Evolutionary conservation across 1,140 invertebrate genomes (phyloP), one percentile per base, ranked within the genome.

Genomic region (Pinna nobilis): DNA sequence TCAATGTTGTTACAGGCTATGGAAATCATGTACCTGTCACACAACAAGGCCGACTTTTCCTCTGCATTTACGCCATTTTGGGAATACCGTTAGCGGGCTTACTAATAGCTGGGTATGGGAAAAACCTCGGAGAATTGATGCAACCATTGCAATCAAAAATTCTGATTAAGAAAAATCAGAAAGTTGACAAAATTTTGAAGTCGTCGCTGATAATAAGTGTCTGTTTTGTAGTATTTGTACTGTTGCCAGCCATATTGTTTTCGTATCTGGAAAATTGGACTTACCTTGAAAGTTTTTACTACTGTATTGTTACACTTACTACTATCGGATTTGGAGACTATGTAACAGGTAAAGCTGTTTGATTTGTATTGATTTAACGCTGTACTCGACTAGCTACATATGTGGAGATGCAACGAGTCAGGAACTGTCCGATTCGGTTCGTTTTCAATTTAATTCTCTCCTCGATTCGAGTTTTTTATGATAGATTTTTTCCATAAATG

Each of bases 201-300:
- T 97, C 97, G 90, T 98, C 99, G 90, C 91, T 99, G n/a, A 99
- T 99, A 93, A 95, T 84, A 84, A 95, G 97, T 47, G 97, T 97
- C 32, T 96, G 95, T 30, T 95, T 96, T 84, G 91, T 99, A 23
- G 97, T 95, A 50, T 96, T 95, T 7, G 92, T 99, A 49, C 97
- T 98, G n/a, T 97, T 99, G 76, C 95, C 96, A 13, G 95, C 95
- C 2, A 98, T 98, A 55, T 98, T 98, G 0, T 99, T 99, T 89
- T 96, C 95, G 5, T 91, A 93, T 37, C 99, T 98, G 86, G 98
- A 99, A 88, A 94, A 94, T 3, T 99, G 98, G 98, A 94, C 94
- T 67, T 99, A 99, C 87, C 97, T 99, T 83, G 97, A 99, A 87
- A 96, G 96, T 69, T 96, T 99, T 80, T 99, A 99, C 88, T 99